Evolutionary conservation across 1,140 invertebrate species (phyloP).

Genomic region (Neodiprion pinetum): DNA sequence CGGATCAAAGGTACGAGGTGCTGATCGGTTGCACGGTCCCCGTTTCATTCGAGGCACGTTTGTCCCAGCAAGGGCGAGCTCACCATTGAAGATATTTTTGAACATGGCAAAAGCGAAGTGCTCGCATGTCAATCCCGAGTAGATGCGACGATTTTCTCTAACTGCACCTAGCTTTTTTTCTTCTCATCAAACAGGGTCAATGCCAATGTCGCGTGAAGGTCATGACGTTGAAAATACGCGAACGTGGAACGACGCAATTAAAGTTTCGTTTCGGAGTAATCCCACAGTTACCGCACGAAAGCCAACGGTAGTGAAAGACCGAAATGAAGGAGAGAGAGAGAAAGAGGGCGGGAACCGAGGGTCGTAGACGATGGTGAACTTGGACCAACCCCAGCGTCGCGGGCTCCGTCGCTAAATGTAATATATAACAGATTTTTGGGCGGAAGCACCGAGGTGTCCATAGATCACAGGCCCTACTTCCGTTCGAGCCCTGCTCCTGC

Average conservation of each 20-base stretch:
- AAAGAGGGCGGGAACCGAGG: slow-evolving; percentile 20
- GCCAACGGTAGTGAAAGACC: slow-evolving; percentile 11
- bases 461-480: slow-evolving; percentile 56
- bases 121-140: too few relatives aligned
- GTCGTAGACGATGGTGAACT: not conserved
- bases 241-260: not conserved
- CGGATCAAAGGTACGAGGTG: too few relatives aligned
- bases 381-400: not conserved
- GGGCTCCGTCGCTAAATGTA: slow-evolving; percentile 43
- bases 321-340: slow-evolving; percentile 8
- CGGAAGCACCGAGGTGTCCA: slow-evolving; percentile 52
- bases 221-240: too few relatives aligned
- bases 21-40: too few relatives aligned
- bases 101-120: too few relatives aligned
- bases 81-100: too few relatives aligned
- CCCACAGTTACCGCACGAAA: not conserved
- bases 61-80: too few relatives aligned
- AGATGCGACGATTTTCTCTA: too few relatives aligned
- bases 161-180: too few relatives aligned
- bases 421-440: slow-evolving; percentile 59
- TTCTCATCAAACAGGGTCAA: too few relatives aligned
- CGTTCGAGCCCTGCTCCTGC: slow-evolving; percentile 46
- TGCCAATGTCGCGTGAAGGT: too few relatives aligned
- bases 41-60: too few relatives aligned
- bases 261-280: not conserved